Conservation (phyloP, 2,113 vertebrate genomes). For the Orientallactaga bullata region DNA sequence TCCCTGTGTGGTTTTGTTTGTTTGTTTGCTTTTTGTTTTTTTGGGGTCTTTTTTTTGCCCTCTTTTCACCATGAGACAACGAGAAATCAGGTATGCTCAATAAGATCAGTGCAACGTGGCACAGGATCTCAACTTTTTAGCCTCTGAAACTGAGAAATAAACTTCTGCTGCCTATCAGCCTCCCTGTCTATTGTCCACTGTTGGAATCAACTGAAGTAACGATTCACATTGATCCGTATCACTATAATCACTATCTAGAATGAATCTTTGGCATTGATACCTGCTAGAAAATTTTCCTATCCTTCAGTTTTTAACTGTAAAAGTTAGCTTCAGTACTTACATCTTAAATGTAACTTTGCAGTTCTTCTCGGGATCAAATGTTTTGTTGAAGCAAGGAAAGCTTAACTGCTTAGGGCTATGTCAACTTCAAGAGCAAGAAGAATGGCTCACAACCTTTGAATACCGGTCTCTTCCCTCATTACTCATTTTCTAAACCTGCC, state of each 20-base stretch:
- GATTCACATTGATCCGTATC: neutral
- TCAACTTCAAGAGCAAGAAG: neutral
- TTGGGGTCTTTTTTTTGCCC: neutral
- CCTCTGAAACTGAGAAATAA: neutral
- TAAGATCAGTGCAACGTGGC: no score
- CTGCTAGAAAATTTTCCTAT: neutral
- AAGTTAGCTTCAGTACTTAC: neutral
- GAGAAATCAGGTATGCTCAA: neutral
- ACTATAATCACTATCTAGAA: neutral
- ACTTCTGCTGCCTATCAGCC: neutral
- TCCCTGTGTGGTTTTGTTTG: no score
- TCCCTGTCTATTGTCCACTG: neutral
- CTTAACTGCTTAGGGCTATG: neutral
- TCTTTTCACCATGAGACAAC: neutral
- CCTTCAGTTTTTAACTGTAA: conserved; percentile 25
- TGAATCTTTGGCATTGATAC: neutral
- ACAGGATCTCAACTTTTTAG: neutral
- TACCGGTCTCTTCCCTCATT: neutral
- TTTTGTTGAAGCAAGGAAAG: neutral
- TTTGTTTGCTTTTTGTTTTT: no score
- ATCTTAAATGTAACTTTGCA: neutral
- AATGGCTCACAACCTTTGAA: neutral
- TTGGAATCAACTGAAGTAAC: neutral
- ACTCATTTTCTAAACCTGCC: neutral
- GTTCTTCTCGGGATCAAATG: conserved; percentile 18